Conservation (phyloP, 1,140 invertebrate genomes). For the Oryctes rhinoceros region DNA sequence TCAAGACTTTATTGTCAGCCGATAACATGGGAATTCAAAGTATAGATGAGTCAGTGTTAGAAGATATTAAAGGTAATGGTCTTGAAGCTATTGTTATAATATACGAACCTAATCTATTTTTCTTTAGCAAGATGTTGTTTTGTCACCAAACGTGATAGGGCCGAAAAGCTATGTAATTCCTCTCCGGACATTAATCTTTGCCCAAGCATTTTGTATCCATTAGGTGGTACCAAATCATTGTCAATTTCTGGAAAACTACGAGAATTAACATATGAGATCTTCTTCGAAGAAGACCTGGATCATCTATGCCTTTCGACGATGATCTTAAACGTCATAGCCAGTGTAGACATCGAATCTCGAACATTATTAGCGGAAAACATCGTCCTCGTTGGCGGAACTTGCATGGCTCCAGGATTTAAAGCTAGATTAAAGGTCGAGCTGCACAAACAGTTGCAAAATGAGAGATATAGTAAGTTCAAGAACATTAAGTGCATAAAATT, state of each 20-base stretch:
- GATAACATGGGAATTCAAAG: constrained; percentile 62
- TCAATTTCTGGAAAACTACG: constrained; percentile 76
- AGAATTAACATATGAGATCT: constrained; percentile 81
- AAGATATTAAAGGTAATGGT: constrained; percentile 71
- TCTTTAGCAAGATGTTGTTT: constrained; percentile 77
- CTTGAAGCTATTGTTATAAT: neutral
- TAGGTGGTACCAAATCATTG: constrained; percentile 69
- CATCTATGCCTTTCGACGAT: constrained; percentile 84
- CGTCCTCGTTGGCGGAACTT: constrained; percentile 84
- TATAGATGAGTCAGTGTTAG: constrained; percentile 67
- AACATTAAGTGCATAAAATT: constrained; percentile 76
- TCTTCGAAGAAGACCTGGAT: constrained; percentile 88
- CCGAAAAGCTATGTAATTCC: constrained; percentile 66
- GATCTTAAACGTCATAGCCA: constrained; percentile 80
- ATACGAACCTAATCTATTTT: neutral
- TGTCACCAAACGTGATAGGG: constrained; percentile 78
- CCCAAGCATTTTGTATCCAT: constrained; percentile 76
- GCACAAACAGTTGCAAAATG: constrained; percentile 69
- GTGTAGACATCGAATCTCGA: constrained; percentile 79
- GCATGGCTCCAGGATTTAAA: constrained; percentile 82
- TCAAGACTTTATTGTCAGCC: constrained; percentile 60
- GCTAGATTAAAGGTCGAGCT: constrained; percentile 79
- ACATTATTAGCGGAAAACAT: constrained; percentile 80
- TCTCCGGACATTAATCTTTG: constrained; percentile 62
- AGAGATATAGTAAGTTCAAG: constrained; percentile 72